phyloP scores from a whole-genome alignment of 2,113 vertebrate genomes.

The Sphyrna mokarran region DNA sequence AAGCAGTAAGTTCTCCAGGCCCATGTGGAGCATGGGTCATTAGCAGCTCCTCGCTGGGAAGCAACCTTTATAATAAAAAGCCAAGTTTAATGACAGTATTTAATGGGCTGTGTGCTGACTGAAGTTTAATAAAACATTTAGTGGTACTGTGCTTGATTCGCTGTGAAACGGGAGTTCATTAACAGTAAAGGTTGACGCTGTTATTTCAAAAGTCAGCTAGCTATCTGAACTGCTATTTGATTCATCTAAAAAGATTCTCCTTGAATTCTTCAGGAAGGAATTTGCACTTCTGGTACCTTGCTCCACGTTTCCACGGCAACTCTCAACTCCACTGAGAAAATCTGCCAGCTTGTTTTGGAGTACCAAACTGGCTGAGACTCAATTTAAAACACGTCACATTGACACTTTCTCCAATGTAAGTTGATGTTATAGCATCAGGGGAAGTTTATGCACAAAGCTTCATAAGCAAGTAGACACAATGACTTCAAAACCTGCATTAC shows the following conservation, averaged over 20 bases:
- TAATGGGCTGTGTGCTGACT: neutral
- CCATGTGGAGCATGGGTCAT: neutral
- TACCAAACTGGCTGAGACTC: neutral
- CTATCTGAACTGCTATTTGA: neutral
- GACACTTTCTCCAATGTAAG: neutral
- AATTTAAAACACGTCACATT: neutral
- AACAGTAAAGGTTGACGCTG: neutral
- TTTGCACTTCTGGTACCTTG: neutral
- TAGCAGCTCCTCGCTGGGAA: neutral
- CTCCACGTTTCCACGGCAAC: neutral
- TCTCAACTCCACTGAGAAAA: neutral
- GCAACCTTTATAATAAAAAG: conserved; percentile 19
- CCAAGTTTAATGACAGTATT: neutral
- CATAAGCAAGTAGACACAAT: neutral
- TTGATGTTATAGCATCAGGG: neutral
- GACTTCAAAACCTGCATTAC: neutral
- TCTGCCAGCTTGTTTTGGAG: neutral
- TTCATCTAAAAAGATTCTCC: neutral
- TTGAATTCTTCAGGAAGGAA: neutral
- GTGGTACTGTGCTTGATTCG: neutral
- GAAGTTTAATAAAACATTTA: neutral
- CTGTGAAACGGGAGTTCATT: neutral
- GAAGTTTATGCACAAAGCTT: neutral
- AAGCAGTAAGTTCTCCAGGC: neutral
- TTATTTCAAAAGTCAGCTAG: neutral